Conservation (phyloP, 2,797 vertebrate genomes). For the Phrynocephalus guinanensis region DNA sequence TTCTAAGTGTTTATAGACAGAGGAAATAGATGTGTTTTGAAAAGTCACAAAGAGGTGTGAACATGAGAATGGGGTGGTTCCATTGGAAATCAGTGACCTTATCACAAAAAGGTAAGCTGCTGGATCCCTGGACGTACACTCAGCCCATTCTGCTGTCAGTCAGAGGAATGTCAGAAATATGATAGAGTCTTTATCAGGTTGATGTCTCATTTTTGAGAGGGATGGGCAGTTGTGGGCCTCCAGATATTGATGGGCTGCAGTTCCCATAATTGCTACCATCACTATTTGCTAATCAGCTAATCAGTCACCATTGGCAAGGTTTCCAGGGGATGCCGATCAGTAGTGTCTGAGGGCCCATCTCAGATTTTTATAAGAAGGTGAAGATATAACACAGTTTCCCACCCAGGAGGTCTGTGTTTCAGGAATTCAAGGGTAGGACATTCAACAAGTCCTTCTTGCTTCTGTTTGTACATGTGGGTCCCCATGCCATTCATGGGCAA, state of each 20-base stretch:
- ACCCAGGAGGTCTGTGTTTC: too few relatives aligned
- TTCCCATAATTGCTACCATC: neutral
- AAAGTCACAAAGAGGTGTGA: neutral
- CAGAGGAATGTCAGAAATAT: neutral
- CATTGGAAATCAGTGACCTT: neutral
- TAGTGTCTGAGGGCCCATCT: too few relatives aligned
- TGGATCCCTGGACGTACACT: neutral
- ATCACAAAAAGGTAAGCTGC: neutral
- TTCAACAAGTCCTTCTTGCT: too few relatives aligned
- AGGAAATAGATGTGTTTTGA: neutral
- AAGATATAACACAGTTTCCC: too few relatives aligned
- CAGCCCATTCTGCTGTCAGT: neutral
- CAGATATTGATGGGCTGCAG: neutral
- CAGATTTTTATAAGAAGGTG: too few relatives aligned
- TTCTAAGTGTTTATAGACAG: neutral
- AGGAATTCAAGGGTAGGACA: too few relatives aligned
- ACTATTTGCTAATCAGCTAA: too few relatives aligned
- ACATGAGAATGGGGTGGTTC: neutral
- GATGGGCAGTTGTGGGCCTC: neutral
- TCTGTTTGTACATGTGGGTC: too few relatives aligned
- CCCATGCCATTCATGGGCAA: too few relatives aligned
- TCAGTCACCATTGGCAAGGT: too few relatives aligned
- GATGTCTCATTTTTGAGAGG: neutral
- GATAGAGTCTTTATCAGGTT: neutral
- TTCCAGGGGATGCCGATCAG: too few relatives aligned